phyloP scores from a whole-genome alignment of 2,797 vertebrate genomes.

The Melanotaenia boesemani region DNA sequence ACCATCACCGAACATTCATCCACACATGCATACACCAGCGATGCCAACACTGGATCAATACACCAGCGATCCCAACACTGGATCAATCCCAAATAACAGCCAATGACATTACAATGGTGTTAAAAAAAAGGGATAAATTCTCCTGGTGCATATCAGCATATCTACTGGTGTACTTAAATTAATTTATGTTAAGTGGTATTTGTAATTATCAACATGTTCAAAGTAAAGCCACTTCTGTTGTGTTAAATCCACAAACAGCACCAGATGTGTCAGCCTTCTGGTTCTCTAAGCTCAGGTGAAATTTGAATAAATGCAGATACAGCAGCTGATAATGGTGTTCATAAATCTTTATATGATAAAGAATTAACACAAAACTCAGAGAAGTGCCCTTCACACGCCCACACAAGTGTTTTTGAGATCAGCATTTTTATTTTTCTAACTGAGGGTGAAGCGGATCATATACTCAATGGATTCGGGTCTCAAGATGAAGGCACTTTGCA shows the following conservation, averaged over 20 bases:
- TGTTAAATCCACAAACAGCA: not conserved
- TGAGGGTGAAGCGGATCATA: conserved; percentile 48
- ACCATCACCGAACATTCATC: no score
- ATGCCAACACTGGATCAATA: no score
- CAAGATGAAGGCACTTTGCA: conserved; percentile 63
- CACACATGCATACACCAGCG: no score
- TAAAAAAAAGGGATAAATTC: no score
- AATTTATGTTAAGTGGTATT: not conserved
- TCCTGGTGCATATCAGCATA: no score
- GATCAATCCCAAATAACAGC: no score
- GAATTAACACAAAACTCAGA: no score
- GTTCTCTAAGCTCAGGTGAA: not conserved
- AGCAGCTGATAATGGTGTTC: not conserved
- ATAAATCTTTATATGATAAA: not conserved
- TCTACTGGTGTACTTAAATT: not conserved
- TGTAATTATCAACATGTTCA: no score
- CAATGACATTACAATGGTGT: no score
- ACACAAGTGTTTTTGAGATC: conserved; percentile 27
- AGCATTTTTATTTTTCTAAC: conserved; percentile 48
- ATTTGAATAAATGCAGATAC: not conserved
- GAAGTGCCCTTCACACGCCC: conserved; percentile 26
- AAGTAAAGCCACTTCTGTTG: no score
- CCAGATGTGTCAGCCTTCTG: no score
- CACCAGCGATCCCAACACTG: no score
- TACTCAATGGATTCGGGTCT: conserved; percentile 60